Conservation (phyloP, 2,888 invertebrate species). For the Baronia brevicornis region DNA sequence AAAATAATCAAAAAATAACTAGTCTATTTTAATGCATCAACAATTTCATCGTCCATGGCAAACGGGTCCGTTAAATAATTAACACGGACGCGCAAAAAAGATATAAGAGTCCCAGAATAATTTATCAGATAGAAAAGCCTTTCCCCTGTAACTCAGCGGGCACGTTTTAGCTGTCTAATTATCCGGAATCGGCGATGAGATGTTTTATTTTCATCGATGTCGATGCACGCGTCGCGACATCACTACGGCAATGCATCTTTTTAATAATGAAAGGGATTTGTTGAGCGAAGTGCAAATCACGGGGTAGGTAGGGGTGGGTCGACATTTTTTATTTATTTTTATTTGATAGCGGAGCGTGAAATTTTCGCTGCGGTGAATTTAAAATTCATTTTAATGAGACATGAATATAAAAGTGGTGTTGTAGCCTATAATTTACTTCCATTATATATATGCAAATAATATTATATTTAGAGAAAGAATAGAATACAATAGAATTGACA, state of each 20-base stretch:
- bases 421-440: too few relatives aligned
- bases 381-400: slow-evolving; percentile 20
- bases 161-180: slow-evolving; percentile 31
- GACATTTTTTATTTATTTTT: slow-evolving; percentile 29
- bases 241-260: slow-evolving; percentile 55
- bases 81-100: slow-evolving; percentile 22
- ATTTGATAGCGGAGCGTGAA: slow-evolving; percentile 20
- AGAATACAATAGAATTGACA: too few relatives aligned
- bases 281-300: slow-evolving; percentile 46
- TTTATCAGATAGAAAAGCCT: slow-evolving; percentile 46
- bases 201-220: slow-evolving; percentile 40
- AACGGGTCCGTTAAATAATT: slow-evolving; percentile 30
- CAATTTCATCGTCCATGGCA: slow-evolving; percentile 11
- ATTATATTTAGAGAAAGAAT: too few relatives aligned
- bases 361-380: slow-evolving; percentile 16
- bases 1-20: too few relatives aligned
- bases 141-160: slow-evolving; percentile 36
- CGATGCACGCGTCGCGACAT: slow-evolving; percentile 24
- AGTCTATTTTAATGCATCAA: slow-evolving; percentile 22
- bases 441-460: too few relatives aligned
- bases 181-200: slow-evolving; percentile 34
- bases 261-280: slow-evolving; percentile 71
- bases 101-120: slow-evolving; percentile 33
- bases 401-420: too few relatives aligned
- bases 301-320: slow-evolving; percentile 20